These are phyloP conservation scores for Charanyca ferruginea DNA, from an alignment of 2,888 invertebrate species.

Conservation along the genomic window DNA sequence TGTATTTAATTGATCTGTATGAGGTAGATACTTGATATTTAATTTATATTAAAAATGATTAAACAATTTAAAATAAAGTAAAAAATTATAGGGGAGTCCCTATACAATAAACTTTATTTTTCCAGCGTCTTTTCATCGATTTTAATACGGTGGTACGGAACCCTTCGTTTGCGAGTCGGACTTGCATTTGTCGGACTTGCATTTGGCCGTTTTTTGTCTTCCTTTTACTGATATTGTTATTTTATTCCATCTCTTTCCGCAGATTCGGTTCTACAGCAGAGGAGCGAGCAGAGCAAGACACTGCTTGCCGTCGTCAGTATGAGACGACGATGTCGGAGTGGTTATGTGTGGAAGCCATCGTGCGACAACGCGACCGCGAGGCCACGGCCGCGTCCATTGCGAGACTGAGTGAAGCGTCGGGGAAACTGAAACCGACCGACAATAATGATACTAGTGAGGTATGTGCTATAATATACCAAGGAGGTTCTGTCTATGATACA, in stretches of 20 bases:
- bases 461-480: constrained; percentile 3
- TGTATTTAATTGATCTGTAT: too few relatives aligned
- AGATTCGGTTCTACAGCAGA: constrained; percentile 93
- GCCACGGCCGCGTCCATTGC: constrained; percentile 96
- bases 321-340: constrained; percentile 98
- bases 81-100: too few relatives aligned
- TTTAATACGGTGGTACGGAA: too few relatives aligned
- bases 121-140: too few relatives aligned
- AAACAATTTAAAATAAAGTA: too few relatives aligned
- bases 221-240: neutral
- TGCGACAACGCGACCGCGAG: constrained; percentile 95
- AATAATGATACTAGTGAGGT: constrained; percentile 78
- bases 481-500: too few relatives aligned
- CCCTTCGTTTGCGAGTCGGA: too few relatives aligned
- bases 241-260: neutral
- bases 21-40: too few relatives aligned
- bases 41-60: too few relatives aligned
- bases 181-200: too few relatives aligned
- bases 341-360: constrained; percentile 98
- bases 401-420: constrained; percentile 94
- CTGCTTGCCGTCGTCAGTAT: constrained; percentile 94
- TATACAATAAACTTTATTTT: too few relatives aligned
- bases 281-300: constrained; percentile 93
- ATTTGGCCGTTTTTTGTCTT: too few relatives aligned
- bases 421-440: constrained; percentile 86